Conservation (phyloP, 2,113 vertebrate genomes). For the Bujurquina vittata region DNA sequence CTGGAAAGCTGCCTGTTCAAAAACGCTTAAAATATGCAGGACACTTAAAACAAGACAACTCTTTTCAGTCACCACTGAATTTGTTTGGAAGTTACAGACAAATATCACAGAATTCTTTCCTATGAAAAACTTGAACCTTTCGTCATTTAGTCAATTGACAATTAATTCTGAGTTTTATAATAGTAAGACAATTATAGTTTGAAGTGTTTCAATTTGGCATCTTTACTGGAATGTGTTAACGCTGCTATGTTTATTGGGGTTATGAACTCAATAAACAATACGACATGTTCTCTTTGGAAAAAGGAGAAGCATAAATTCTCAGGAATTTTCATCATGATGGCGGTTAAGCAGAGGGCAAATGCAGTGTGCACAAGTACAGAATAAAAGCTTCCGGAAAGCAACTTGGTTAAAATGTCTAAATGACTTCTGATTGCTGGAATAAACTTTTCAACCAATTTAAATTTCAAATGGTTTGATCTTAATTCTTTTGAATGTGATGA, state of each 20-base stretch:
- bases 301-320: accelerated
- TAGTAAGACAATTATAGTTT: background rate
- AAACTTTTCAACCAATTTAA: too few relatives aligned
- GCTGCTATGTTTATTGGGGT: background rate
- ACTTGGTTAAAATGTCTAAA: too few relatives aligned
- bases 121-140: background rate
- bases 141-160: background rate
- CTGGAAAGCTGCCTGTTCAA: background rate
- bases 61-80: background rate
- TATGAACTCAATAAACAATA: background rate
- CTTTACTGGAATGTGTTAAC: too few relatives aligned
- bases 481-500: background rate
- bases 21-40: background rate
- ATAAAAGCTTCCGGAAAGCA: too few relatives aligned
- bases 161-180: background rate
- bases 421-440: too few relatives aligned
- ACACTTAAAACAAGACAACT: background rate
- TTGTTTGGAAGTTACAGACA: background rate
- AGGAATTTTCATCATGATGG: too few relatives aligned
- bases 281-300: background rate
- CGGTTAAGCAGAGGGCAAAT: background rate
- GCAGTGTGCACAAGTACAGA: background rate
- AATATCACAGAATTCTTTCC: background rate
- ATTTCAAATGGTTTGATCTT: background rate
- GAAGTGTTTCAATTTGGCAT: too few relatives aligned